These are phyloP conservation scores for Caenorhabditis sp. DNA, from an alignment of 2,888 invertebrate species.

Conservation along the genomic window DNA sequence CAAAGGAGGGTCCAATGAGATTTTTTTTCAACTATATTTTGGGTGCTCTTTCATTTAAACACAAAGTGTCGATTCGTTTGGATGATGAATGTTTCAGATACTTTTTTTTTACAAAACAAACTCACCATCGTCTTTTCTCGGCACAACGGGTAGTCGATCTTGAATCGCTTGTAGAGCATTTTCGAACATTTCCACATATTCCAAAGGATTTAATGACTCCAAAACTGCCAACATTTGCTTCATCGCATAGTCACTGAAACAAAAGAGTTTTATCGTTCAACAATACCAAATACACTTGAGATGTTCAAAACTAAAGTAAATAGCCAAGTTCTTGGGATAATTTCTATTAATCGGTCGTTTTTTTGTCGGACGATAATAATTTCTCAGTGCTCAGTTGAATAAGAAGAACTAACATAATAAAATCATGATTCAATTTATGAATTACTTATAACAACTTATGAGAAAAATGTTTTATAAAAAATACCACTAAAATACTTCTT, in stretches of 20 bases:
- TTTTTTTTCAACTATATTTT: no score
- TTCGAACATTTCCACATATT: slow-evolving; percentile 21
- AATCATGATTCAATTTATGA: no score
- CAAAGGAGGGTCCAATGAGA: no score
- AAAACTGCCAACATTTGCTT: slow-evolving; percentile 43
- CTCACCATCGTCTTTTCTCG: slow-evolving; percentile 15
- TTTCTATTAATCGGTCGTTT: background rate
- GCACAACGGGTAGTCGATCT: slow-evolving; percentile 17
- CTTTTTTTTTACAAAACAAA: background rate
- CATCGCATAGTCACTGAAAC: slow-evolving; percentile 44
- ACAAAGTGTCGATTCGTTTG: no score
- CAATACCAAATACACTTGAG: background rate
- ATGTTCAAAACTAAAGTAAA: background rate
- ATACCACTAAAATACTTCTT: no score
- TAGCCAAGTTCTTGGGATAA: slow-evolving; percentile 1
- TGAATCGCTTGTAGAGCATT: slow-evolving; percentile 21
- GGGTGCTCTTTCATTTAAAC: no score
- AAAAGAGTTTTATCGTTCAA: background rate
- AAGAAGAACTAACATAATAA: no score
- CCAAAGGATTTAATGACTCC: slow-evolving; percentile 31
- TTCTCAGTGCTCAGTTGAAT: no score
- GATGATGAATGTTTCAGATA: no score
- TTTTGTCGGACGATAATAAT: background rate
- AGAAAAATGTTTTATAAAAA: no score
- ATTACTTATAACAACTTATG: no score